These are phyloP conservation scores for Sminthurides bifidus DNA, from an alignment of 1,140 invertebrate genomes.

Conservation along the genomic window DNA sequence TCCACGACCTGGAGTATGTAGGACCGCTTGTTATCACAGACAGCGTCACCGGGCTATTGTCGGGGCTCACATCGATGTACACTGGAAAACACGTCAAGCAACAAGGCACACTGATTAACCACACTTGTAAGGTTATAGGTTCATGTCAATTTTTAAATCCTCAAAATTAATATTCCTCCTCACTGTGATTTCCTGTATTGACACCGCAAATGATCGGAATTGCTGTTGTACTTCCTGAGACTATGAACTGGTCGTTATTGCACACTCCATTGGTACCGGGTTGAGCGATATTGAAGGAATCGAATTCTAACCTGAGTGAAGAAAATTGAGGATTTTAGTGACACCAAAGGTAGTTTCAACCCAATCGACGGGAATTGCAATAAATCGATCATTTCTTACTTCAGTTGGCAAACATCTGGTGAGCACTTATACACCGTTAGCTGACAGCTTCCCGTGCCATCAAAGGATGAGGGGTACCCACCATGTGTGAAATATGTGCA, in stretches of 20 bases:
- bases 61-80: conserved; percentile 65
- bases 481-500: conserved; percentile 71
- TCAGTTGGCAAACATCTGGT: conserved; percentile 66
- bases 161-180: too few relatives aligned
- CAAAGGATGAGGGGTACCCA: conserved; percentile 59
- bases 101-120: too few relatives aligned
- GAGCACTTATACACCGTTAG: conserved; percentile 62
- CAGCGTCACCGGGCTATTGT: conserved; percentile 56
- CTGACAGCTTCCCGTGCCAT: conserved; percentile 67
- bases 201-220: conserved; percentile 66
- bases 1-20: conserved; percentile 62
- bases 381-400: conserved; percentile 38
- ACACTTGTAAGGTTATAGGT: too few relatives aligned
- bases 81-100: conserved; percentile 43
- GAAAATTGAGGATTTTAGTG: background rate
- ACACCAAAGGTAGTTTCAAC: background rate
- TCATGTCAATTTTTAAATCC: too few relatives aligned
- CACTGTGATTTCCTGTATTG: conserved; percentile 74
- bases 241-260: conserved; percentile 69
- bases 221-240: conserved; percentile 60
- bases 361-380: background rate
- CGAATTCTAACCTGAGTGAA: conserved; percentile 60
- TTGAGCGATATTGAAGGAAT: conserved; percentile 55
- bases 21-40: conserved; percentile 65
- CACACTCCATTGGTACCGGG: conserved; percentile 68